These are phyloP conservation scores for Moxostoma hubbsi DNA, from an alignment of 2,797 vertebrate genomes.

Conservation along the genomic window DNA sequence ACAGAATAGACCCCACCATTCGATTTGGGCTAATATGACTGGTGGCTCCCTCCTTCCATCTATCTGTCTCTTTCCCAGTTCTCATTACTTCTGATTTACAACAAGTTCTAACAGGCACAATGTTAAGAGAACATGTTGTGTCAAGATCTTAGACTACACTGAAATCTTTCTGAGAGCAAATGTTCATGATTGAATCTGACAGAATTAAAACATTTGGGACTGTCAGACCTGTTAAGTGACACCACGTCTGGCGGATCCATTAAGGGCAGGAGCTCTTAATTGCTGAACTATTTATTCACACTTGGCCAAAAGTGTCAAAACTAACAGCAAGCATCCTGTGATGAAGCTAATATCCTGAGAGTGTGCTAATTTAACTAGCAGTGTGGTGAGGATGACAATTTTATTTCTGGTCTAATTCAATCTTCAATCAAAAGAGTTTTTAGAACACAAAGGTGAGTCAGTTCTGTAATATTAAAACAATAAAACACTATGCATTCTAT, in stretches of 20 bases:
- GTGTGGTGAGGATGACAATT: neutral
- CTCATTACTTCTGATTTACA: slow-evolving; percentile 38
- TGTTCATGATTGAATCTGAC: neutral
- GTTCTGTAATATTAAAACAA: neutral
- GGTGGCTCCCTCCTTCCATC: slow-evolving; percentile 2
- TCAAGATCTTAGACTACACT: slow-evolving; percentile 16
- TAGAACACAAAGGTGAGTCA: neutral
- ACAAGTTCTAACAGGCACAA: slow-evolving; percentile 21
- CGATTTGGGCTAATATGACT: neutral
- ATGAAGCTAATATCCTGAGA: slow-evolving; percentile 46
- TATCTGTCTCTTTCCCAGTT: neutral
- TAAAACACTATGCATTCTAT: neutral
- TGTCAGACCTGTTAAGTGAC: neutral
- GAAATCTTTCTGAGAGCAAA: slow-evolving; percentile 3
- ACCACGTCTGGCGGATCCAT: slow-evolving; percentile 11
- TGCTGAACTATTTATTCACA: slow-evolving; percentile 27
- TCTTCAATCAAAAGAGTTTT: too few species aligned
- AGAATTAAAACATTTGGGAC: neutral
- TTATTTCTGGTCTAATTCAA: neutral
- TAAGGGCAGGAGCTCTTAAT: slow-evolving; percentile 9
- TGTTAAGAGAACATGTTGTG: slow-evolving; percentile 42
- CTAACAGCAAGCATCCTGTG: slow-evolving; percentile 35
- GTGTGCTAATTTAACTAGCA: slow-evolving; percentile 8
- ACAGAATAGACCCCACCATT: too few species aligned
- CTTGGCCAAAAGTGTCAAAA: slow-evolving; percentile 27